Conservation (phyloP, 1,140 invertebrate genomes). For the Drosophila tsacasi region DNA sequence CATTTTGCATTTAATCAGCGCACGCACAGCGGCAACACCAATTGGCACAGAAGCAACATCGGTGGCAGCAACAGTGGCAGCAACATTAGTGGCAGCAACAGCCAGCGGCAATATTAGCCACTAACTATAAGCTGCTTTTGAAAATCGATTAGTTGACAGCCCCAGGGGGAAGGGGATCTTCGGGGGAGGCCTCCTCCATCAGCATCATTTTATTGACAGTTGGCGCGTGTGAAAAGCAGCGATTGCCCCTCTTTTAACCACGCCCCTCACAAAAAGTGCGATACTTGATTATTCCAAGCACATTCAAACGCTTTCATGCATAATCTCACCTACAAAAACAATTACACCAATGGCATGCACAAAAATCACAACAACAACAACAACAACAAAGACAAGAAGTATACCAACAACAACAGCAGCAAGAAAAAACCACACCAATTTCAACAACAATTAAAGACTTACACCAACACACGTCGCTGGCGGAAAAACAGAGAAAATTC, state of each 20-base stretch:
- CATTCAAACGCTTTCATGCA: constrained; percentile 76
- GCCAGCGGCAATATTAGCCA: constrained; percentile 45
- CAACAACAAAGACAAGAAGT: background rate
- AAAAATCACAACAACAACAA: constrained; percentile 21
- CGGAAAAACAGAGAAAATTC: constrained; percentile 35
- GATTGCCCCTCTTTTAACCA: background rate
- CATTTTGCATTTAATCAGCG: constrained; percentile 75
- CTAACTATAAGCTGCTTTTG: constrained; percentile 65
- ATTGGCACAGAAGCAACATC: constrained; percentile 20
- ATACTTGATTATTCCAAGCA: constrained; percentile 70
- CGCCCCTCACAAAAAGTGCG: constrained; percentile 32
- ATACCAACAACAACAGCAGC: background rate
- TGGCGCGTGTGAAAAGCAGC: constrained; percentile 48
- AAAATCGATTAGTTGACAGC: constrained; percentile 75
- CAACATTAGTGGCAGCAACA: constrained; percentile 22
- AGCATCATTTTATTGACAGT: constrained; percentile 56
- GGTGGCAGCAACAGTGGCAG: constrained; percentile 9
- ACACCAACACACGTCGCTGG: constrained; percentile 40
- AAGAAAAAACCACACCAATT: constrained; percentile 7
- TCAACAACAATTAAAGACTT: constrained; percentile 29
- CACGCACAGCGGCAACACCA: constrained; percentile 25
- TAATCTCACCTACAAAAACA: constrained; percentile 58
- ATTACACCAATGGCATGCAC: constrained; percentile 30
- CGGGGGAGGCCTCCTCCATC: background rate
- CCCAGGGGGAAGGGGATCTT: background rate